Evolutionary conservation across 2,888 invertebrate genomes (phyloP).

Genomic region (Polyommatus iphigenia): DNA sequence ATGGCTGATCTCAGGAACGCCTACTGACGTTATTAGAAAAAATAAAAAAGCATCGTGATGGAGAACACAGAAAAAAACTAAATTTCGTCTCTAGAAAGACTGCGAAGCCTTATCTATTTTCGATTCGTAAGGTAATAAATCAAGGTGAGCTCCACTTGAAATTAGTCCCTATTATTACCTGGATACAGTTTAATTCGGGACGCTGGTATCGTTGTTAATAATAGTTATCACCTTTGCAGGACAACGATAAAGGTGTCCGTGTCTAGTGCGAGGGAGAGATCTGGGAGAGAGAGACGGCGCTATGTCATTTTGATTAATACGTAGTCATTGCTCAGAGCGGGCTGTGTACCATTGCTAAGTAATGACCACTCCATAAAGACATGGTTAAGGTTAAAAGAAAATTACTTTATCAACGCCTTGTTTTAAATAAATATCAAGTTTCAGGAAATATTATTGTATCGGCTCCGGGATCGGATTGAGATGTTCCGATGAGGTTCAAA

Average conservation of each 20-base stretch:
- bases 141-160: conserved; percentile 34
- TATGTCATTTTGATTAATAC: conserved; percentile 81
- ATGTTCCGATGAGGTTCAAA: conserved; percentile 69
- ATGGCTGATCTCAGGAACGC: conserved; percentile 68
- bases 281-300: conserved; percentile 66
- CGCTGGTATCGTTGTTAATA: conserved; percentile 33
- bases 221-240: conserved; percentile 52
- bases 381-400: conserved; percentile 81
- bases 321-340: conserved; percentile 78
- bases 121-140: conserved; percentile 50
- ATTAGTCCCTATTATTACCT: conserved; percentile 34
- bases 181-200: conserved; percentile 39
- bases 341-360: conserved; percentile 80
- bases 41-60: conserved; percentile 73
- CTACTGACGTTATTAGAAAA: conserved; percentile 73
- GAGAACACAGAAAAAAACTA: conserved; percentile 73
- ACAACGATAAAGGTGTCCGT: conserved; percentile 67
- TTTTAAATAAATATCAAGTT: conserved; percentile 81
- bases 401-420: conserved; percentile 81
- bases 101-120: conserved; percentile 65
- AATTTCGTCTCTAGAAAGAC: conserved; percentile 79
- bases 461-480: conserved; percentile 80
- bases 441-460: conserved; percentile 80
- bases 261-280: conserved; percentile 67
- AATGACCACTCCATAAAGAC: conserved; percentile 81